Evolutionary conservation across 2,797 vertebrate genomes (phyloP).

Genomic region (Argyrosomus regius): DNA sequence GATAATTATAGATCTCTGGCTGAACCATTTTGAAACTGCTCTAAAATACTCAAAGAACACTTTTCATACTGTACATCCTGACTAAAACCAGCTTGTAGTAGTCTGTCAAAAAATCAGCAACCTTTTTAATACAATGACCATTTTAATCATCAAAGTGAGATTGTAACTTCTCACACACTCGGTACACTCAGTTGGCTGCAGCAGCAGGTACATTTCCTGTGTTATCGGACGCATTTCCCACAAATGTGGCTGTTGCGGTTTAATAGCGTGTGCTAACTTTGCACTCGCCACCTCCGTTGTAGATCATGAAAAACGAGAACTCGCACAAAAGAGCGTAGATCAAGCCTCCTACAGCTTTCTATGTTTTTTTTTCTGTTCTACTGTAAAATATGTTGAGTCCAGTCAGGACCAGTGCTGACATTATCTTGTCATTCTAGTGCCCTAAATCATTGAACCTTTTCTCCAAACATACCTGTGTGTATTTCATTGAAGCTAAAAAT

Average conservation of each 20-base stretch:
- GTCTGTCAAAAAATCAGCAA: no score
- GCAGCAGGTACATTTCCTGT: background rate
- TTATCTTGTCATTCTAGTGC: background rate
- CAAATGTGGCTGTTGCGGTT: background rate
- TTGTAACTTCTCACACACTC: background rate
- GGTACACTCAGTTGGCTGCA: background rate
- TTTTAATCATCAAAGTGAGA: background rate
- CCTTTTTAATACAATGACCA: background rate
- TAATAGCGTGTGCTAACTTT: background rate
- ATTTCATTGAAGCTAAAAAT: constrained; percentile 17
- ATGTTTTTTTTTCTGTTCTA: background rate
- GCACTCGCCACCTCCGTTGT: background rate
- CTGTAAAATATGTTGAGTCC: no score
- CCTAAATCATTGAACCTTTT: background rate
- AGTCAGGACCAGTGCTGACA: background rate
- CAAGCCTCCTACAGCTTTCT: no score
- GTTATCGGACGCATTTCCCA: background rate
- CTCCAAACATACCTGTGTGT: background rate
- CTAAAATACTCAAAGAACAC: background rate
- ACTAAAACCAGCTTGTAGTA: background rate
- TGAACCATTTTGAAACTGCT: background rate
- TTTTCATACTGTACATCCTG: background rate
- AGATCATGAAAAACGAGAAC: background rate
- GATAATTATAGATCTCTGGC: background rate
- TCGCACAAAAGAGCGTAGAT: background rate